Percentiles rank a stretch among this genome's conserved stretches.
Evolutionary conservation across 2,113 vertebrate species (phyloP).

Genomic region (Pipa parva): DNA sequence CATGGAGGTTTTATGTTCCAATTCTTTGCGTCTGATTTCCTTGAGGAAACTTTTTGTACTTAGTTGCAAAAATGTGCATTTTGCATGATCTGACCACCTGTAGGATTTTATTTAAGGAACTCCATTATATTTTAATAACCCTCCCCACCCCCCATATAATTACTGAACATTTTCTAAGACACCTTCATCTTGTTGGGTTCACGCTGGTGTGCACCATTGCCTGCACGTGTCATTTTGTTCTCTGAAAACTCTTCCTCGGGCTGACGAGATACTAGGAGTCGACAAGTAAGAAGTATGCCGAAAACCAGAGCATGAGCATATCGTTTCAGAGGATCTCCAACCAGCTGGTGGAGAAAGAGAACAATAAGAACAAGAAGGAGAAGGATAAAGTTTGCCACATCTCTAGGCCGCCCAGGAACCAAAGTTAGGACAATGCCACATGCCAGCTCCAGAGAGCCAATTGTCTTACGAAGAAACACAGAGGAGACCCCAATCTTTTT

Average conservation of each 20-base stretch:
- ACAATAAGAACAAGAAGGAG: constrained; percentile 90
- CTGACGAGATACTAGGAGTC: constrained; percentile 89
- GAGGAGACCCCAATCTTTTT: constrained; percentile 95
- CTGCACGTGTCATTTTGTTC: constrained; percentile 74
- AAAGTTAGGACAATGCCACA: constrained; percentile 92
- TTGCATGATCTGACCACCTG: too few relatives aligned
- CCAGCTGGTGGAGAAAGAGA: constrained; percentile 95
- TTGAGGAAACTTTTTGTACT: too few relatives aligned
- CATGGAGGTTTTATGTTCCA: too few relatives aligned
- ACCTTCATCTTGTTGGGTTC: constrained; percentile 94
- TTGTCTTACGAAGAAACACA: constrained; percentile 91
- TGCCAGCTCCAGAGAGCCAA: constrained; percentile 87
- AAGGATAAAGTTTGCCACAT: constrained; percentile 93
- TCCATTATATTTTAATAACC: too few relatives aligned
- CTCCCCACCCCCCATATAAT: too few relatives aligned
- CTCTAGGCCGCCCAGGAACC: constrained; percentile 89
- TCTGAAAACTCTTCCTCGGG: constrained; percentile 80
- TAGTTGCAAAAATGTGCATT: too few relatives aligned
- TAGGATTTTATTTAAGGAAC: too few relatives aligned
- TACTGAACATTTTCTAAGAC: constrained; percentile 62
- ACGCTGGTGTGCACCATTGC: constrained; percentile 58
- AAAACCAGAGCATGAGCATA: constrained; percentile 95
- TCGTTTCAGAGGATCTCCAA: constrained; percentile 93
- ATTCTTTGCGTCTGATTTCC: too few relatives aligned
- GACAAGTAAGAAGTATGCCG: constrained; percentile 93